A percentile compares a stretch with the other conserved stretches of the same genome.
phyloP scores from a whole-genome alignment of 2,113 vertebrate genomes.

The Tylochromis polylepis region DNA sequence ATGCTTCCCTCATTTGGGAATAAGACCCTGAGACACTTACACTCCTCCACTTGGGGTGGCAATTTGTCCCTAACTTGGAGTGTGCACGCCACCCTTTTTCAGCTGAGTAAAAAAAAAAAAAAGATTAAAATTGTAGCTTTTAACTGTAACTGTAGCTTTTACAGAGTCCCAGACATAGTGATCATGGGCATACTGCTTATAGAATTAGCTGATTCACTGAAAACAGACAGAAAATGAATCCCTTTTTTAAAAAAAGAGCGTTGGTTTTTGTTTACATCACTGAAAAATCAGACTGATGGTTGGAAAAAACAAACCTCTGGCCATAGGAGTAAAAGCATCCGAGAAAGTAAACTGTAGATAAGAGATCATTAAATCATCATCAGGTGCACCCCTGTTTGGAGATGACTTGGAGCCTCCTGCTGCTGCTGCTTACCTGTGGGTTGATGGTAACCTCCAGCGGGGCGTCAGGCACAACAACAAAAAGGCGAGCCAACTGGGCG shows the following conservation, averaged over 20 bases:
- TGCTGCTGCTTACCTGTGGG: slow-evolving; percentile 81
- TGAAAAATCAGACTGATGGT: neutral
- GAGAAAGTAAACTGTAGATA: neutral
- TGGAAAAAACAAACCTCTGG: neutral
- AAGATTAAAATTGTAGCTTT: neutral
- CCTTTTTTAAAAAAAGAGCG: neutral
- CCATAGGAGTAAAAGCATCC: neutral
- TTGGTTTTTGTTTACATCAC: neutral
- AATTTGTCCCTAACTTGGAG: neutral
- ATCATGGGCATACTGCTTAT: neutral
- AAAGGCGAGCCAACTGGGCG: slow-evolving; percentile 90
- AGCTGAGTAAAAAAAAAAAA: neutral
- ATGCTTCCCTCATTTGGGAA: neutral
- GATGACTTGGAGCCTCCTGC: neutral
- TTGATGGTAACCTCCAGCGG: slow-evolving; percentile 88
- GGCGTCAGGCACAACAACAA: slow-evolving; percentile 91
- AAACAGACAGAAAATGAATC: neutral
- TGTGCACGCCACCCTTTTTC: neutral
- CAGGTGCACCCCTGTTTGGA: neutral
- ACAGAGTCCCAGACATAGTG: neutral
- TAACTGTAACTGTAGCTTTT: neutral
- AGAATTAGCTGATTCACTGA: neutral
- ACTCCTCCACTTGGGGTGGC: neutral
- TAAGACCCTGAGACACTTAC: neutral
- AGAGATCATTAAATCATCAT: neutral